phyloP scores from a whole-genome alignment of 2,113 vertebrate genomes.

The Polypterus senegalus region DNA sequence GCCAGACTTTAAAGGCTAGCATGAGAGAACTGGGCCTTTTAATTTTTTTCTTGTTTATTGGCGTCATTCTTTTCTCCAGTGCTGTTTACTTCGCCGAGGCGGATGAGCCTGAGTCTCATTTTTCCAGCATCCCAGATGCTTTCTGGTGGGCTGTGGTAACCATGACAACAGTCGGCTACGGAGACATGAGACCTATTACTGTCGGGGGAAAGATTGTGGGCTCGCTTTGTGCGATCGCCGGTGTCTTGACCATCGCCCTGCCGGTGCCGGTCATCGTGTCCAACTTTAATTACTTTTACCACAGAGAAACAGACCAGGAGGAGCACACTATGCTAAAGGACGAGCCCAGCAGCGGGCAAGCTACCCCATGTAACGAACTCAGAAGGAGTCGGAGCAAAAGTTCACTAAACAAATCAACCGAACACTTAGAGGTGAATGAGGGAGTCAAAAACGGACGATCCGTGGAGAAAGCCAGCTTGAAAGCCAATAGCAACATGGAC shows the following conservation, averaged over 20 bases:
- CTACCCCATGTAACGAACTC: constrained; percentile 34
- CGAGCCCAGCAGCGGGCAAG: constrained; percentile 43
- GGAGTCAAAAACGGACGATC: constrained; percentile 38
- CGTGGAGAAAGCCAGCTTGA: constrained; percentile 66
- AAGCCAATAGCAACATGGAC: constrained; percentile 77
- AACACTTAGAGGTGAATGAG: constrained; percentile 54
- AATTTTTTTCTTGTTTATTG: constrained; percentile 96
- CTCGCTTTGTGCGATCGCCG: constrained; percentile 84
- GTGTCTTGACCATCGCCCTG: constrained; percentile 88
- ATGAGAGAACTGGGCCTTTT: constrained; percentile 89
- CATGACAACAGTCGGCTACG: constrained; percentile 95
- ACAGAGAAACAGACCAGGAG: constrained; percentile 83
- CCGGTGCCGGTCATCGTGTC: constrained; percentile 92
- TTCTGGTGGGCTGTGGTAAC: constrained; percentile 98
- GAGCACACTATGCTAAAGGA: constrained; percentile 71
- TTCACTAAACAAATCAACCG: constrained; percentile 54
- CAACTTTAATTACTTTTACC: constrained; percentile 98
- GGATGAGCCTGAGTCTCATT: constrained; percentile 79
- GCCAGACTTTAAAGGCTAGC: constrained; percentile 87
- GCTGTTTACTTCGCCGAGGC: constrained; percentile 87
- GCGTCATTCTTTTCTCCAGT: constrained; percentile 92
- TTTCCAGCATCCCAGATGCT: constrained; percentile 92
- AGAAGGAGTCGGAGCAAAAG: constrained; percentile 56
- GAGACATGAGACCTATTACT: constrained; percentile 86
- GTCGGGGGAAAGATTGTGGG: constrained; percentile 93